Evolutionary conservation across 2,797 vertebrate species (phyloP).

Genomic region (Apodemus agrarius): DNA sequence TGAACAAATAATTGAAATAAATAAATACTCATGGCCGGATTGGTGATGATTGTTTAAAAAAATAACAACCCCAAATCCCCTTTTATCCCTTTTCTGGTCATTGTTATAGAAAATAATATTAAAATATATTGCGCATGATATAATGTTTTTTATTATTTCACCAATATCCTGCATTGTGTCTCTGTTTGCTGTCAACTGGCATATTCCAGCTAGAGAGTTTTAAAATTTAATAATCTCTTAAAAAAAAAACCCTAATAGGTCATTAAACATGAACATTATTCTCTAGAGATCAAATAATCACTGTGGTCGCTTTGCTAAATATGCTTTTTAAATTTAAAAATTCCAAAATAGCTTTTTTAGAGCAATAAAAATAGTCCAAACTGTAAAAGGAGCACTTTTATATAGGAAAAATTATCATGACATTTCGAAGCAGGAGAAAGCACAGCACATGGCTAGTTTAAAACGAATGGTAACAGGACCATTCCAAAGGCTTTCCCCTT

Average conservation of each 20-base stretch:
- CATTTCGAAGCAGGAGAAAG: constrained; percentile 67
- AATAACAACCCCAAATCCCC: not conserved
- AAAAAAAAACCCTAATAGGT: constrained; percentile 59
- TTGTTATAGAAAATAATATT: not conserved
- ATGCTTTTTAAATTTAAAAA: constrained; percentile 66
- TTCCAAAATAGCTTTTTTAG: constrained; percentile 64
- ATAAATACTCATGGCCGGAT: not conserved
- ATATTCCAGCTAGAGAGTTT: constrained; percentile 38
- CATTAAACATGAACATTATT: constrained; percentile 73
- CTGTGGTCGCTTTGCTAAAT: constrained; percentile 65
- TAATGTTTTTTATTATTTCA: constrained; percentile 60
- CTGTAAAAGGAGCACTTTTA: constrained; percentile 40
- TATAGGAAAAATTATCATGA: constrained; percentile 44
- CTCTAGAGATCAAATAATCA: constrained; percentile 67
- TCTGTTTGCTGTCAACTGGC: constrained; percentile 56
- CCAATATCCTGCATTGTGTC: not conserved
- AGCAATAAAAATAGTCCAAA: constrained; percentile 67
- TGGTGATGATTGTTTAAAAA: constrained; percentile 28
- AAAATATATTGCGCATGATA: not conserved
- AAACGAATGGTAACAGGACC: constrained; percentile 44
- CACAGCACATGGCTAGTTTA: constrained; percentile 44
- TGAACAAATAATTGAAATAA: constrained; percentile 37
- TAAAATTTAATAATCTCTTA: constrained; percentile 66
- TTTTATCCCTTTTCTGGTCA: constrained; percentile 1
- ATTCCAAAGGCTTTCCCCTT: too few species aligned